Conservation (phyloP, 2,113 vertebrate genomes). For the Atrichornis clamosus region DNA sequence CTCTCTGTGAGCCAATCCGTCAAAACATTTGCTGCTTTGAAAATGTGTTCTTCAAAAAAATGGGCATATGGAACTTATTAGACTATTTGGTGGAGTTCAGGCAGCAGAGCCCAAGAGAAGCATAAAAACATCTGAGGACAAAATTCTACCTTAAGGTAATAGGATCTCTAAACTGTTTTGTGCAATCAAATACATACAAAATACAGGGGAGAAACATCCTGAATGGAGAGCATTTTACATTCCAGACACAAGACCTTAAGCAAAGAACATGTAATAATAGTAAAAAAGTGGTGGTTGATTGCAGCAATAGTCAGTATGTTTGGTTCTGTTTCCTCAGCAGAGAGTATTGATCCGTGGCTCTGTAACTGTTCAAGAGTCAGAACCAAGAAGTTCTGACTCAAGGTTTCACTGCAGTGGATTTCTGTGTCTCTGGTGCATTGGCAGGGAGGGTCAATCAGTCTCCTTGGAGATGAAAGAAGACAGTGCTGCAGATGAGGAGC, state of each 20-base stretch:
- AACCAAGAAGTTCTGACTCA: no score
- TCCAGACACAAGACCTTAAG: conserved; percentile 16
- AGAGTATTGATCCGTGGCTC: background rate
- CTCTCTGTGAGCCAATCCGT: conserved; percentile 76
- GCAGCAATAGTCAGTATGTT: background rate
- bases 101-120: conserved; percentile 73
- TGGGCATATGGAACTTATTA: conserved; percentile 87
- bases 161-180: conserved; percentile 55
- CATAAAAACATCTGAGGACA: conserved; percentile 71
- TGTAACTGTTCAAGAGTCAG: background rate
- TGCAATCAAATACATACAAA: conserved; percentile 43
- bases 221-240: conserved; percentile 9
- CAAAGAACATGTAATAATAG: conserved; percentile 9
- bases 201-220: conserved; percentile 25
- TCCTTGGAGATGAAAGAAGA: conserved; percentile 25
- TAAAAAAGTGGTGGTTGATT: background rate
- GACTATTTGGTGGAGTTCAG: conserved; percentile 73
- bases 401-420: background rate
- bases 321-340: background rate
- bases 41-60: conserved; percentile 79
- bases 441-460: conserved; percentile 5
- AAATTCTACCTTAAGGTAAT: conserved; percentile 67
- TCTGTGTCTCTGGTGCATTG: background rate
- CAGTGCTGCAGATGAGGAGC: background rate
- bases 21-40: conserved; percentile 85